A percentile compares a stretch with the other conserved stretches of the same genome.
These are phyloP conservation scores for Gallinago undulata DNA, from an alignment of 2,113 vertebrate genomes.

Conservation along the genomic window DNA sequence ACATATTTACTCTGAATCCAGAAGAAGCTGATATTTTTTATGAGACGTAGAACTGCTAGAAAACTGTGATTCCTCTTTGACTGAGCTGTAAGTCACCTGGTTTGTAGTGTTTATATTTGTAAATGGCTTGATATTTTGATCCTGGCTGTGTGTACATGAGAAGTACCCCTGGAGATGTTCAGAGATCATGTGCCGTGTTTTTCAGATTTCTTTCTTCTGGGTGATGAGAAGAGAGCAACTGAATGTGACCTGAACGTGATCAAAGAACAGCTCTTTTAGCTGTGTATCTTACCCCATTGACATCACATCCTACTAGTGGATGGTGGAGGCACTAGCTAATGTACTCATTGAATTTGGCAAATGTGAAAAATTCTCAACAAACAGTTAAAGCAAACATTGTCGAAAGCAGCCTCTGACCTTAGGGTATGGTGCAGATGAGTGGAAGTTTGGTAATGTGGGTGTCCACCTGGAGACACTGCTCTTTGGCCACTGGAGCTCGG, in stretches of 20 bases:
- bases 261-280: not conserved
- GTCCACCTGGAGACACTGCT: not conserved
- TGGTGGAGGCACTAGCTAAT: not conserved
- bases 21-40: not conserved
- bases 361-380: not conserved
- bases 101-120: not conserved
- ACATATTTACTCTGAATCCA: constrained; percentile 14
- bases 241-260: not conserved
- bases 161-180: not conserved
- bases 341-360: not conserved
- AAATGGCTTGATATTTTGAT: not conserved
- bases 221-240: not conserved
- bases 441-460: not conserved
- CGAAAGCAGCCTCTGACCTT: not conserved
- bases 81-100: not conserved
- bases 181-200: not conserved
- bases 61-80: not conserved
- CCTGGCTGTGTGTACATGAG: not conserved
- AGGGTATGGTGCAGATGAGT: not conserved
- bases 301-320: not conserved
- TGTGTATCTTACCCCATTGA: not conserved
- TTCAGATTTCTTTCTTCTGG: not conserved
- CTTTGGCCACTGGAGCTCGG: not conserved
- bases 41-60: not conserved
- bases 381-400: not conserved